Evolutionary conservation across 2,797 vertebrate genomes (phyloP).

Genomic region (Argya squamiceps): DNA sequence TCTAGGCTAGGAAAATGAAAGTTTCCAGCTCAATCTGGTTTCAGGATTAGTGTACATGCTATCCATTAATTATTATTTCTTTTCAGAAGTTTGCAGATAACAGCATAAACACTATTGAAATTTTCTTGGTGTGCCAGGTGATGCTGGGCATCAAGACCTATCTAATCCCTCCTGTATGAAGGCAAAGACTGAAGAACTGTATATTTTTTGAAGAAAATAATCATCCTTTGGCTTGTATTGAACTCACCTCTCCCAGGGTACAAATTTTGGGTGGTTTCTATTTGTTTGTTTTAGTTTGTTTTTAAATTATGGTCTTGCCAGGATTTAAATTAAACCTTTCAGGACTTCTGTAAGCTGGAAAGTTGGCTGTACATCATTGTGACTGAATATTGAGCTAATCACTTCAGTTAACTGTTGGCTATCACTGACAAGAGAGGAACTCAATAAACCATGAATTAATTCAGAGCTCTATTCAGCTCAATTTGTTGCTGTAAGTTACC

Average conservation of each 20-base stretch:
- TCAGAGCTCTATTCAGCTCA: conserved; percentile 79
- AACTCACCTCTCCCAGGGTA: not conserved
- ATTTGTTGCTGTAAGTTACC: conserved; percentile 88
- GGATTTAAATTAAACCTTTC: not conserved
- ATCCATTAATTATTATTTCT: not conserved
- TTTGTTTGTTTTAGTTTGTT: not conserved
- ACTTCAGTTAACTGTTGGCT: conserved; percentile 53
- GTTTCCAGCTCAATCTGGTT: not conserved
- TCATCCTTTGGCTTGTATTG: not conserved
- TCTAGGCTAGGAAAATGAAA: not conserved
- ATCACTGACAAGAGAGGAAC: conserved; percentile 36
- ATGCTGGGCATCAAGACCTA: not conserved
- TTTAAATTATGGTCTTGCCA: not conserved
- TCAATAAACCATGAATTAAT: conserved; percentile 68
- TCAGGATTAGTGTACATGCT: not conserved
- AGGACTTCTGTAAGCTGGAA: not conserved
- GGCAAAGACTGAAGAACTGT: not conserved
- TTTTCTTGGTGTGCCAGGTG: not conserved
- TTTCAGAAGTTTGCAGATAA: not conserved
- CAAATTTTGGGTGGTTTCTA: not conserved
- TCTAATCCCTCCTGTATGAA: not conserved
- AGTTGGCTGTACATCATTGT: conserved; percentile 35
- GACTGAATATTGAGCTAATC: conserved; percentile 59
- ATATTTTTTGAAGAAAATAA: not conserved
- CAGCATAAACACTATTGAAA: not conserved